These are phyloP conservation scores for Drosophila virilis DNA, from an alignment of 1,140 invertebrate species.

Conservation along the genomic window DNA sequence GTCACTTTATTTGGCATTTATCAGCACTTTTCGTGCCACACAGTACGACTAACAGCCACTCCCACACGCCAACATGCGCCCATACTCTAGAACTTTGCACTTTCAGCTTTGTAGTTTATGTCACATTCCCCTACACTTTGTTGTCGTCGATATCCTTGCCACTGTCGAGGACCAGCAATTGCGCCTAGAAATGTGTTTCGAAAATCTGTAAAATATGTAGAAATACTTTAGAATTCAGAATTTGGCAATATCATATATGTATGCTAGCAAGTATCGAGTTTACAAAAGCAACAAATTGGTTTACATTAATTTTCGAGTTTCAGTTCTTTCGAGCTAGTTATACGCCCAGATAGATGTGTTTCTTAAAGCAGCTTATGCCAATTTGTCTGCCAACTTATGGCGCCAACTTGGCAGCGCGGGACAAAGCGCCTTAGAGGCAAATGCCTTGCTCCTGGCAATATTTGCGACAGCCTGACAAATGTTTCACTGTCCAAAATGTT, in stretches of 20 bases:
- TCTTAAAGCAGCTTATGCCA: slow-evolving; percentile 62
- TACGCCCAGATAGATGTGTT: background rate
- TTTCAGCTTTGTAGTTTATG: slow-evolving; percentile 23
- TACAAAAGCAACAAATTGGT: slow-evolving; percentile 21
- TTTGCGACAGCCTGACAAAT: slow-evolving; percentile 3
- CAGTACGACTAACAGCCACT: slow-evolving; percentile 10
- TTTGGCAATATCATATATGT: slow-evolving; percentile 3
- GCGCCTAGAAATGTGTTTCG: slow-evolving; percentile 74
- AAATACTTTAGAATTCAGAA: slow-evolving; percentile 16
- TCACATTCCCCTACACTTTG: slow-evolving; percentile 24
- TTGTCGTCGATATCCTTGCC: background rate
- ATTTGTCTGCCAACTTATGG: slow-evolving; percentile 62
- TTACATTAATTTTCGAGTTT: slow-evolving; percentile 33
- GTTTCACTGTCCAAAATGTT: background rate
- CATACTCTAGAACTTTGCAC: slow-evolving; percentile 7
- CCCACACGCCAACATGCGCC: slow-evolving; percentile 2
- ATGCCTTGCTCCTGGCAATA: slow-evolving; percentile 2
- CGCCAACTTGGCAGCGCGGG: slow-evolving; percentile 26
- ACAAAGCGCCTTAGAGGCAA: slow-evolving; percentile 49
- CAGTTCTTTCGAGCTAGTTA: background rate
- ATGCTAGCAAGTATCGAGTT: slow-evolving; percentile 1
- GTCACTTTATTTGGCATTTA: slow-evolving; percentile 81
- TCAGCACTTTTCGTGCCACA: slow-evolving; percentile 60
- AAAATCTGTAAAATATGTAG: slow-evolving; percentile 62
- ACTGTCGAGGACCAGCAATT: slow-evolving; percentile 3